phyloP scores from a whole-genome alignment of 2,888 invertebrate genomes.

The Aleiodes leptofemur region DNA sequence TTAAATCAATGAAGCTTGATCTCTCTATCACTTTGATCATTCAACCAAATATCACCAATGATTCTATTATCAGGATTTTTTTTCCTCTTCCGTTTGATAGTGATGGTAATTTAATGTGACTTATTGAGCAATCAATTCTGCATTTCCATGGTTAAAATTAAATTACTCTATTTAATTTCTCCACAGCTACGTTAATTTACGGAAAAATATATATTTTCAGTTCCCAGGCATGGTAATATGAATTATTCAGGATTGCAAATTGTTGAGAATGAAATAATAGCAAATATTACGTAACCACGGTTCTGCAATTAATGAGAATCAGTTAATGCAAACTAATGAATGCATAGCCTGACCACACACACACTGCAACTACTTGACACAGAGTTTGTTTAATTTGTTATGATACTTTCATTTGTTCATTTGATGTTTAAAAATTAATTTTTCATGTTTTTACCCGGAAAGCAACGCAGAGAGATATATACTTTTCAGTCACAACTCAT shows the following conservation, averaged over 20 bases:
- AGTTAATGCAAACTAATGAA: not conserved
- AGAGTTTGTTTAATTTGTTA: no score
- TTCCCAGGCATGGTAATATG: not conserved
- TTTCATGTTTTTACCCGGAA: no score
- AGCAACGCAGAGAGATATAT: no score
- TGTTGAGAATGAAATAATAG: constrained; percentile 13
- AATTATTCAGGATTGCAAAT: constrained; percentile 13
- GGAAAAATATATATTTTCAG: no score
- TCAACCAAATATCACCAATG: not conserved
- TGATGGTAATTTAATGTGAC: not conserved
- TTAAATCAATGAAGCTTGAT: not conserved
- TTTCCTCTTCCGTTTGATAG: not conserved
- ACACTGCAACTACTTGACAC: not conserved
- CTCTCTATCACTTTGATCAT: not conserved
- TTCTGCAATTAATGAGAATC: constrained; percentile 4
- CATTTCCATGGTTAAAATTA: no score
- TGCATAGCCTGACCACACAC: not conserved
- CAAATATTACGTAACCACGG: constrained; percentile 10
- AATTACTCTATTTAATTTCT: no score
- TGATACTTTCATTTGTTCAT: no score
- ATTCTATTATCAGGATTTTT: not conserved
- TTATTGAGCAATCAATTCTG: no score
- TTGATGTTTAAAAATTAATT: not conserved
- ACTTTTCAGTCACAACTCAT: no score
- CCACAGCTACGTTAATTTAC: no score